These are phyloP conservation scores for Bubo bubo DNA, from an alignment of 2,113 vertebrate genomes.

Conservation along the genomic window DNA sequence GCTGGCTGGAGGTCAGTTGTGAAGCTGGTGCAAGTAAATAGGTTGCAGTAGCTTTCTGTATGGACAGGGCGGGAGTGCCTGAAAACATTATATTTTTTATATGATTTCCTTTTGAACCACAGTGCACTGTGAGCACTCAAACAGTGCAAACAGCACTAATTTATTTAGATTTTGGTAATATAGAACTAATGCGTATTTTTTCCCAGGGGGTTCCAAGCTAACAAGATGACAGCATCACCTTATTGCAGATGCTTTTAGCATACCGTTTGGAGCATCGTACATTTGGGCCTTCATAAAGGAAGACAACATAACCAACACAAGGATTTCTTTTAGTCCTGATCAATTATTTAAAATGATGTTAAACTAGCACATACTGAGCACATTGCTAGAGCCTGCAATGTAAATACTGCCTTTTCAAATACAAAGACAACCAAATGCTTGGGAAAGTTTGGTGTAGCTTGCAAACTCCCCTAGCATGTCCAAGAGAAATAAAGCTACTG, in stretches of 20 bases:
- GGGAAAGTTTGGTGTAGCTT: background rate
- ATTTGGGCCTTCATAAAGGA: background rate
- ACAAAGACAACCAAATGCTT: background rate
- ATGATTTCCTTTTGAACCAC: background rate
- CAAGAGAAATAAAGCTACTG: conserved; percentile 18
- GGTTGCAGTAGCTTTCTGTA: background rate
- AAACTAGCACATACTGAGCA: background rate
- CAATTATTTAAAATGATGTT: background rate
- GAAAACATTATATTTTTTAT: background rate
- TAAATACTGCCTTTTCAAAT: background rate
- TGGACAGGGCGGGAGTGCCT: background rate
- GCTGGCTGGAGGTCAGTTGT: background rate
- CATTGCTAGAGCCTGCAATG: background rate
- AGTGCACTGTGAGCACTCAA: background rate
- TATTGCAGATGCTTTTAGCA: background rate
- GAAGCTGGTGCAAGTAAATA: background rate
- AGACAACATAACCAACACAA: background rate
- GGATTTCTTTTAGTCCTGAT: background rate
- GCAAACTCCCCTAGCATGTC: background rate
- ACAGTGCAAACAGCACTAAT: background rate
- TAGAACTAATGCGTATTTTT: background rate
- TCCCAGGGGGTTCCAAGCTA: background rate
- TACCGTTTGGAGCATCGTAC: background rate
- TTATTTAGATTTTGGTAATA: background rate
- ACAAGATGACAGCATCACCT: background rate